These are phyloP conservation scores for Sarcophaga rosellei DNA, from an alignment of 2,888 invertebrate species.

Conservation along the genomic window DNA sequence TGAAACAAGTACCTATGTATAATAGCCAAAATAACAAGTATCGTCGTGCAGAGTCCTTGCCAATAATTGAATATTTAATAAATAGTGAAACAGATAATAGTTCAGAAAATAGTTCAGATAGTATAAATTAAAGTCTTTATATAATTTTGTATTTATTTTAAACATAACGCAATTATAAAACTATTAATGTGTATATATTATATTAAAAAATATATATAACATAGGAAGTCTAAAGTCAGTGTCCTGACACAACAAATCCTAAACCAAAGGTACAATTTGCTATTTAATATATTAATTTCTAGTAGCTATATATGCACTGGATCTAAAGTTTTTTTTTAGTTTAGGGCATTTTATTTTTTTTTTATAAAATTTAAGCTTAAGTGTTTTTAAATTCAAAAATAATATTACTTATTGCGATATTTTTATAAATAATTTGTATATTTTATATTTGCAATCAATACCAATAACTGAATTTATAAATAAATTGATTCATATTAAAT, in stretches of 20 bases:
- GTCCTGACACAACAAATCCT: not conserved
- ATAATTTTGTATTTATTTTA: not conserved
- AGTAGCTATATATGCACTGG: not conserved
- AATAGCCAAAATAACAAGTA: conserved; percentile 66
- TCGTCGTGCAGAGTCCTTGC: conserved; percentile 76
- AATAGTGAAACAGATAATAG: conserved; percentile 81
- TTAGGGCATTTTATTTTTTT: too few species aligned
- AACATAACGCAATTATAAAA: not conserved
- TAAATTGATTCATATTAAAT: too few species aligned
- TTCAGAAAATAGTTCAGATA: conserved; percentile 81
- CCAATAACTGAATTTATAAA: too few species aligned
- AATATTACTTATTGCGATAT: too few species aligned
- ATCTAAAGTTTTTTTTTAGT: not conserved
- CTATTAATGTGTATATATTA: too few species aligned
- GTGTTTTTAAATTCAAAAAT: too few species aligned
- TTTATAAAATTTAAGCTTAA: too few species aligned
- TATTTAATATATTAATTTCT: not conserved
- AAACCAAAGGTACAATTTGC: not conserved
- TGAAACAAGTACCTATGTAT: conserved; percentile 58
- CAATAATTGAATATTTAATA: conserved; percentile 78
- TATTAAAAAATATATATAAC: too few species aligned
- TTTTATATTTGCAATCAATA: too few species aligned
- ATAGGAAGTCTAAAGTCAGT: too few species aligned
- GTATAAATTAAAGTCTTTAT: conserved; percentile 68
- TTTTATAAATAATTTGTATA: too few species aligned